Conservation (phyloP, 2,113 vertebrate genomes). For the Labeo rohita region DNA sequence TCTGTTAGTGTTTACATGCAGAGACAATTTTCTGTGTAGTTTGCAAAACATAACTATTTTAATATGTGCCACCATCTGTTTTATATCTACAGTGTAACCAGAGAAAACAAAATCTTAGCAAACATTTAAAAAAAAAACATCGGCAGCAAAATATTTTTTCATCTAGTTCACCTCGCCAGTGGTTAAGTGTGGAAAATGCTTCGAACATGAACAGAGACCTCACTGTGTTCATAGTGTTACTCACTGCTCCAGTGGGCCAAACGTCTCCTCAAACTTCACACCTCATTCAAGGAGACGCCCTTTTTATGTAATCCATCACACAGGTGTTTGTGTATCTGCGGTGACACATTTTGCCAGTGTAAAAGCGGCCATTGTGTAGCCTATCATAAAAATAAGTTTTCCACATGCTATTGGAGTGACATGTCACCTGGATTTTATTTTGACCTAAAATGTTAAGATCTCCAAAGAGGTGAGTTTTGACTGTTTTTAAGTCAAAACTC, state of each 20-base stretch:
- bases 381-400: constrained; percentile 10
- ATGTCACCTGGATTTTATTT: neutral
- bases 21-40: neutral
- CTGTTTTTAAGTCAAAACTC: neutral
- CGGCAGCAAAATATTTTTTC: constrained; percentile 8
- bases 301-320: constrained; percentile 33
- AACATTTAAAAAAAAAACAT: neutral
- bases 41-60: neutral
- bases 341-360: neutral
- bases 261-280: constrained; percentile 22
- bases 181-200: constrained; percentile 29
- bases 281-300: neutral
- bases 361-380: constrained; percentile 5
- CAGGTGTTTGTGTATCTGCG: constrained; percentile 14
- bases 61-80: neutral
- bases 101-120: constrained; percentile 1
- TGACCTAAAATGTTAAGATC: too few species aligned
- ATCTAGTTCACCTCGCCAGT: constrained; percentile 7
- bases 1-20: neutral
- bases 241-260: constrained; percentile 17
- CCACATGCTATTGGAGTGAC: neutral
- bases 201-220: constrained; percentile 44
- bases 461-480: neutral
- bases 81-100: neutral
- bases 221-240: constrained; percentile 43